Evolutionary conservation across 30 jellyfish, hydroid and myxozoan species (phyloP).

Genomic region (Hydra vulgaris): DNA sequence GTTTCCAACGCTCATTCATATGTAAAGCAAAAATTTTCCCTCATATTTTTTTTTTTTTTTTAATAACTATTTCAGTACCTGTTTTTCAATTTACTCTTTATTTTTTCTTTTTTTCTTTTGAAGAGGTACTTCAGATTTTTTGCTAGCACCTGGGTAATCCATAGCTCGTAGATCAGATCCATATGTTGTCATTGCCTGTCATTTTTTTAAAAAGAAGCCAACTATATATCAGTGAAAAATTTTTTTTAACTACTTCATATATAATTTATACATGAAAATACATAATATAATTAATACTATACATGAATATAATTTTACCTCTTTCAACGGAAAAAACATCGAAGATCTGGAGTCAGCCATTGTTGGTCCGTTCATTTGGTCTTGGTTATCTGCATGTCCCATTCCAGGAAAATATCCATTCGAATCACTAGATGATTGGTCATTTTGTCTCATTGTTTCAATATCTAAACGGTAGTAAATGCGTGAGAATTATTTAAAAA

Average conservation of each 20-base stretch:
- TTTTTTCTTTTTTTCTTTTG: background rate
- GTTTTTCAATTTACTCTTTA: background rate
- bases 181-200: slow-evolving; percentile 18
- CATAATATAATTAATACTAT: background rate
- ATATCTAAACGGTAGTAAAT: background rate
- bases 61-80: background rate
- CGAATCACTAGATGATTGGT: background rate
- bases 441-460: background rate
- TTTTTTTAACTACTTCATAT: background rate
- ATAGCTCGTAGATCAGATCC: slow-evolving; percentile 26
- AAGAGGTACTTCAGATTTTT: slow-evolving; percentile 18
- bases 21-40: too few relatives aligned
- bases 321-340: background rate
- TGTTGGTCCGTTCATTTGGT: background rate
- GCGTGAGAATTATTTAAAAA: too few relatives aligned
- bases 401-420: background rate
- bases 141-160: slow-evolving; percentile 26
- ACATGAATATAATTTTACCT: background rate
- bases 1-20: too few relatives aligned
- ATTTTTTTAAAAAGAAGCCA: background rate
- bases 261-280: background rate
- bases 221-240: too few relatives aligned
- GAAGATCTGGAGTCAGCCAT: background rate
- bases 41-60: too few relatives aligned
- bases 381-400: background rate